Evolutionary conservation across 2,797 vertebrate genomes (phyloP).

Genomic region (Hyperoplus immaculatus): DNA sequence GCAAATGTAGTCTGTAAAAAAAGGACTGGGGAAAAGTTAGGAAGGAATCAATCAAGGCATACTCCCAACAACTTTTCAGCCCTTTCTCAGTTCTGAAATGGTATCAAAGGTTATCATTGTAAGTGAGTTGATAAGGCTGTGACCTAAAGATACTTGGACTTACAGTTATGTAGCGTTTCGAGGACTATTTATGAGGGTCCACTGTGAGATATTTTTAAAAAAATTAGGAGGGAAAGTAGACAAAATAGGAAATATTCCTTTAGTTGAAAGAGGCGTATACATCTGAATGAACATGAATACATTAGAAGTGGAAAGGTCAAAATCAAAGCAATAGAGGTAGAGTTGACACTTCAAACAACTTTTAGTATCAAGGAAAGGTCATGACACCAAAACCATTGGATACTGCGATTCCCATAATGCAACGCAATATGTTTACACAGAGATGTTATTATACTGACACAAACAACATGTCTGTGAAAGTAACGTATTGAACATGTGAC

Average conservation of each 20-base stretch:
- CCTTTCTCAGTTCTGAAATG: constrained; percentile 37
- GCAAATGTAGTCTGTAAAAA: constrained; percentile 67
- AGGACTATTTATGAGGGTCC: constrained; percentile 27
- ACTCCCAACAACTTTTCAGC: constrained; percentile 61
- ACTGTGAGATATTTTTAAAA: constrained; percentile 5
- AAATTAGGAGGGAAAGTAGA: background rate
- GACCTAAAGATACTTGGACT: constrained; percentile 42
- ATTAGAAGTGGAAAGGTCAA: background rate
- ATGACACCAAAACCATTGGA: background rate
- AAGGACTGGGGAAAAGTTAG: constrained; percentile 62
- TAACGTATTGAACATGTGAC: constrained; percentile 12
- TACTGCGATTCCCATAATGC: constrained; percentile 5
- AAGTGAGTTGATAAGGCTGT: constrained; percentile 30
- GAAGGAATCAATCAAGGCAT: constrained; percentile 70
- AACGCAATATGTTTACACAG: background rate
- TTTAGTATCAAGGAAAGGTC: background rate
- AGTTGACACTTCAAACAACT: background rate
- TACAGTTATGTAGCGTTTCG: constrained; percentile 26
- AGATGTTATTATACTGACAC: background rate
- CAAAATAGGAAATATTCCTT: background rate
- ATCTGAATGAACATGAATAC: too few relatives aligned
- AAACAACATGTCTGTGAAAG: background rate
- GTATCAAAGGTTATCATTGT: constrained; percentile 68
- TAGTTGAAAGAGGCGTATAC: background rate
- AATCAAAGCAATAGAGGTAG: background rate